phyloP scores from a whole-genome alignment of 2,888 invertebrate genomes.

The Trisateles emortualis region DNA sequence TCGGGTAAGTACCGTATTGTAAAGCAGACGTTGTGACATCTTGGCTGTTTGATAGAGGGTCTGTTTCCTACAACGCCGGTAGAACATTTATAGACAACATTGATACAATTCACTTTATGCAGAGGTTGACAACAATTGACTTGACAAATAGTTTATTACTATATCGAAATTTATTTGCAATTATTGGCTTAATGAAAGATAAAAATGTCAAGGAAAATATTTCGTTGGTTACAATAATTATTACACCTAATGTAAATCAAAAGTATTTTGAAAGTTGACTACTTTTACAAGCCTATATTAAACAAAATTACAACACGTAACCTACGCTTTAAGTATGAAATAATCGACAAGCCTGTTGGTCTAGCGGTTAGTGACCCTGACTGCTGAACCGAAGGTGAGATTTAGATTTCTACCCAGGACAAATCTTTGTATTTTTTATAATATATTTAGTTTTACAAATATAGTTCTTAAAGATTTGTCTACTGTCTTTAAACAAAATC shows the following conservation, averaged over 20 bases:
- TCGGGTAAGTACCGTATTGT: conserved; percentile 65
- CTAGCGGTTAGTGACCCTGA: too few species aligned
- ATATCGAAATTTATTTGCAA: conserved; percentile 9
- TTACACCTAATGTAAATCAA: neutral
- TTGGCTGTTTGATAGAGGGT: conserved; percentile 69
- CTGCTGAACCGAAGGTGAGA: too few species aligned
- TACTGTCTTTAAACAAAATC: too few species aligned
- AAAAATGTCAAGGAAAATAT: conserved; percentile 10
- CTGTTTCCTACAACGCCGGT: conserved; percentile 54
- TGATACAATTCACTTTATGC: conserved; percentile 56
- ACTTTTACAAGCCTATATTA: neutral
- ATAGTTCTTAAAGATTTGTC: too few species aligned
- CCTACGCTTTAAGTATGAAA: too few species aligned
- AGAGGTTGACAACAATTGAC: conserved; percentile 60
- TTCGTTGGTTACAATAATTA: neutral
- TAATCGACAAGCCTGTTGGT: too few species aligned
- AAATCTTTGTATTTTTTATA: too few species aligned
- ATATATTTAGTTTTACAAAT: too few species aligned
- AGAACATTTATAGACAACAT: conserved; percentile 78
- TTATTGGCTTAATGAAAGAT: neutral
- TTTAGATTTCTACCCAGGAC: too few species aligned
- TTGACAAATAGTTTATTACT: conserved; percentile 17
- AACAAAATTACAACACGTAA: too few species aligned
- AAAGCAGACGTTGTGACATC: conserved; percentile 76
- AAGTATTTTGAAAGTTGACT: neutral